Percentiles rank a stretch among this genome's conserved stretches.
These are phyloP conservation scores for Buphagus erythrorhynchus DNA, from an alignment of 2,797 vertebrate genomes.

Conservation along the genomic window DNA sequence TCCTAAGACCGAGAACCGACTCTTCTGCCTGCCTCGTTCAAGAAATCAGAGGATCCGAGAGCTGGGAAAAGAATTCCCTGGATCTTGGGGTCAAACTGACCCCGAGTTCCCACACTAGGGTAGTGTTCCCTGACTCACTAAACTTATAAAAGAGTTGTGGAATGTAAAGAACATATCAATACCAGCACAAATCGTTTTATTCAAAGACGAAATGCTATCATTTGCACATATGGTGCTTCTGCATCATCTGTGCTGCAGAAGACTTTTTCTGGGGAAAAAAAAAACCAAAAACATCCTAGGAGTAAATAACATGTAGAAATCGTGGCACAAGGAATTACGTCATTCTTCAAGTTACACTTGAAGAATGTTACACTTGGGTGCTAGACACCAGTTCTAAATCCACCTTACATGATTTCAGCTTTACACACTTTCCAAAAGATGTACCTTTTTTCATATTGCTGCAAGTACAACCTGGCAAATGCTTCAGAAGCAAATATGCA, in stretches of 20 bases:
- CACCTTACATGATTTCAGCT: not conserved
- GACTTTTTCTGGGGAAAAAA: not conserved
- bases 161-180: not conserved
- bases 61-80: too few species aligned
- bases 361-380: not conserved
- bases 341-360: not conserved
- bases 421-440: not conserved
- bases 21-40: too few species aligned
- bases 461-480: not conserved
- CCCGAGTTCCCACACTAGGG: too few species aligned
- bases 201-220: not conserved
- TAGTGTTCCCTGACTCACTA: not conserved
- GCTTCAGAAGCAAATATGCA: not conserved
- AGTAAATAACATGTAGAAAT: not conserved
- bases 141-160: not conserved
- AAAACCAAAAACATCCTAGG: rapidly evolving
- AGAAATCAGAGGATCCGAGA: too few species aligned
- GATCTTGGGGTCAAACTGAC: too few species aligned
- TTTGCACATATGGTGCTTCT: not conserved
- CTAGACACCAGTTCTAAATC: not conserved
- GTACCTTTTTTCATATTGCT: not conserved
- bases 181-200: not conserved
- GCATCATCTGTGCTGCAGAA: not conserved
- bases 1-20: too few species aligned
- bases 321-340: not conserved